Evolutionary conservation across 2,113 vertebrate species (phyloP), one percentile per base, ranked within the genome.

Genomic region (Fulica atra): DNA sequence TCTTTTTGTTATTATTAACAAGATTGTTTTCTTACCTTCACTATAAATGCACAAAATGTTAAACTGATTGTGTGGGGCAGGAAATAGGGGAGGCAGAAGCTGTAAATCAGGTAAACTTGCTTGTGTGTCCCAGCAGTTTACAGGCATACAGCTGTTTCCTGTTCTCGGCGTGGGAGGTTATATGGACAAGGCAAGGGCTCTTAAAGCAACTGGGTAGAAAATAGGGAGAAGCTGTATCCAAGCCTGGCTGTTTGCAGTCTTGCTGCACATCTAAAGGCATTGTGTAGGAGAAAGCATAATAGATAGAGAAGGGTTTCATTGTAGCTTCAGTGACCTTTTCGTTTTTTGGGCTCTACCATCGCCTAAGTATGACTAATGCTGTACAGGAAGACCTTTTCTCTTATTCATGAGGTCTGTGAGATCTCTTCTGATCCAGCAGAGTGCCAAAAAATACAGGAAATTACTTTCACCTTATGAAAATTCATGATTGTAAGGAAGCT

Each of bases 381-480:
- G 83, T 63, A 94, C 93, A 88, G 95, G 93, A 93, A 96, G 60
- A 80, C 51, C 88, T 95, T 91, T 92, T 57, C 74, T 95, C 78
- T 88, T 92, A 76, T 53, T 94, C 89, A 50, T 92, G 70, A 38
- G 0, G 73, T 78, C 80, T 95, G 81, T 83, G 77, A 72, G 95
- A 90, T 65, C 91, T 97, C 85, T 92, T 89, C 87, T 93, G 80
- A 91, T 90, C 69, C 50, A 69, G 57, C 60, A 36, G 80, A 79
- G 84, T 97, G 96, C 96, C 94, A 94, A 80, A 91, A 97, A 92
- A 89, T 74, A 88, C 95, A 97, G 95, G 96, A 97, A 97, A 95
- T 97, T 97, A 96, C 96, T 95, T 95, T 97, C 95, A 95, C 93
- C 93, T 96, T 97, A 92, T 95, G 90, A 97, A 97, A 97, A 96